Evolutionary conservation across 1,140 invertebrate species (phyloP).

Genomic region (Atta texana): DNA sequence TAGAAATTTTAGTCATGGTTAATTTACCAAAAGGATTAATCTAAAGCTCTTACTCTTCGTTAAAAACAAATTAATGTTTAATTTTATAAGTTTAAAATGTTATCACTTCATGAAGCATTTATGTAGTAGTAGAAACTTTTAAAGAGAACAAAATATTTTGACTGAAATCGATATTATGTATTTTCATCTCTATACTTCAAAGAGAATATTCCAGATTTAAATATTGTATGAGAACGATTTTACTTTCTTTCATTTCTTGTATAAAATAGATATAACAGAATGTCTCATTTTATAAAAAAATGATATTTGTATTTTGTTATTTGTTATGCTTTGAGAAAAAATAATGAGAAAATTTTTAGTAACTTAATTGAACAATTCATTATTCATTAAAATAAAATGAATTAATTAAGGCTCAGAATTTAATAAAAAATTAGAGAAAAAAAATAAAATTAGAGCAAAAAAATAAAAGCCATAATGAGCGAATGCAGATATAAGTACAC

Average conservation of each 20-base stretch:
- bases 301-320: neutral
- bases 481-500: too few species aligned
- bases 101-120: neutral
- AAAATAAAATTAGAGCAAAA: too few species aligned
- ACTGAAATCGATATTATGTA: constrained; percentile 39
- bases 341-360: neutral
- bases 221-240: constrained; percentile 13
- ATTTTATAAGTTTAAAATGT: neutral
- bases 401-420: too few species aligned
- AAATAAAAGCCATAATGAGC: too few species aligned
- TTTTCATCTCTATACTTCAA: constrained; percentile 16
- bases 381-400: neutral
- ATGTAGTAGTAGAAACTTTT: neutral
- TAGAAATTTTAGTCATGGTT: neutral
- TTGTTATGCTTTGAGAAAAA: neutral
- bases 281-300: neutral
- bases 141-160: constrained; percentile 31
- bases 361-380: constrained; percentile 1
- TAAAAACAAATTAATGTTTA: neutral
- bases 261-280: neutral
- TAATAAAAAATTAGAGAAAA: too few species aligned
- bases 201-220: constrained; percentile 24
- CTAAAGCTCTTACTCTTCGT: neutral
- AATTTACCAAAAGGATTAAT: neutral
- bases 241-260: neutral